A percentile compares a stretch with the other conserved stretches of the same genome.
Evolutionary conservation across 2,113 vertebrate species (phyloP).

Genomic region (Leptodactylus fuscus): DNA sequence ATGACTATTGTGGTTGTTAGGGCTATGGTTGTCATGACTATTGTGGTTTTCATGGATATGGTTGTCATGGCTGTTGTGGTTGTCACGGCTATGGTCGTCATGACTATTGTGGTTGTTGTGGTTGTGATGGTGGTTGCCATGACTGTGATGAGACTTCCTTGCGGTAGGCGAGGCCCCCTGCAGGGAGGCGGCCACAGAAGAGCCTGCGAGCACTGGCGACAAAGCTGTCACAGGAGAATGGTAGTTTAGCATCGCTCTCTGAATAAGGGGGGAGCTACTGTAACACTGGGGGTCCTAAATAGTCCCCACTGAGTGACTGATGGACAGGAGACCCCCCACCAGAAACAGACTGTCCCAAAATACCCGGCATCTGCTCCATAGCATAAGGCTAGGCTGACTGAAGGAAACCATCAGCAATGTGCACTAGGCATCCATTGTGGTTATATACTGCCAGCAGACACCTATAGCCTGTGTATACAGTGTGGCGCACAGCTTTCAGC

Average conservation of each 20-base stretch:
- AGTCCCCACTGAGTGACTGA: too few relatives aligned
- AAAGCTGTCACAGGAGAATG: conserved; percentile 61
- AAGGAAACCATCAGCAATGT: conserved; percentile 2
- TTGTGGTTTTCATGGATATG: too few relatives aligned
- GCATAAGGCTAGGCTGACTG: neutral
- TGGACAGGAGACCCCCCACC: neutral
- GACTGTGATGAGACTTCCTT: conserved; percentile 53
- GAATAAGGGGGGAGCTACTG: neutral
- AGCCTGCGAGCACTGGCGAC: conserved; percentile 65
- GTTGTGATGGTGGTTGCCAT: neutral
- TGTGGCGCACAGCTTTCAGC: neutral
- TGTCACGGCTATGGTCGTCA: too few relatives aligned
- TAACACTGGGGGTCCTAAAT: neutral
- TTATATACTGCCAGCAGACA: too few relatives aligned
- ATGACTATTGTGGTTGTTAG: too few relatives aligned
- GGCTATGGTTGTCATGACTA: too few relatives aligned
- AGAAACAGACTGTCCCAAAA: neutral
- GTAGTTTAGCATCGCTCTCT: conserved; percentile 44
- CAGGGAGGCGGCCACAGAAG: conserved; percentile 60
- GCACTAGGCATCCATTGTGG: too few relatives aligned
- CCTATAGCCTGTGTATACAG: neutral
- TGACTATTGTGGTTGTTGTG: too few relatives aligned
- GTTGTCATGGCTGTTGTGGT: too few relatives aligned
- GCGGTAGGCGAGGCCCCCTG: conserved; percentile 62
- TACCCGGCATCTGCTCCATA: too few relatives aligned